phyloP scores from a whole-genome alignment of 2,113 vertebrate genomes.

The Paradoxurus hermaphroditus region DNA sequence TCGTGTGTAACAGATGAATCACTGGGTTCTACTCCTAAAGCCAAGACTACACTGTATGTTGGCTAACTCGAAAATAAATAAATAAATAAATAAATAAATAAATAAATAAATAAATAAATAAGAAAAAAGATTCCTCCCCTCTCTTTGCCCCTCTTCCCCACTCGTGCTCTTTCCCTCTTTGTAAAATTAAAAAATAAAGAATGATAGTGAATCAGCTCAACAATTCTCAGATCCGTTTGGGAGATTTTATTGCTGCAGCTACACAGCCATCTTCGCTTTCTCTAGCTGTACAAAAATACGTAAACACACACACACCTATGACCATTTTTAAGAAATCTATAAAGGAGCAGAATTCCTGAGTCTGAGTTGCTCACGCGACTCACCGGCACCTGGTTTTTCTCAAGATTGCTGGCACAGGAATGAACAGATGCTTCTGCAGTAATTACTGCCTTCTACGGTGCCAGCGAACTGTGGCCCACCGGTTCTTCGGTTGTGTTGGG shows the following conservation, averaged over 20 bases:
- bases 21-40: no score
- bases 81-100: no score
- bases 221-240: background rate
- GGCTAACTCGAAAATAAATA: no score
- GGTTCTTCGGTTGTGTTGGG: background rate
- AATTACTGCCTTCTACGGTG: rapidly evolving
- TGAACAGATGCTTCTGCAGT: rapidly evolving
- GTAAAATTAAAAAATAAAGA: no score
- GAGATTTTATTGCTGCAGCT: background rate
- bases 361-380: background rate
- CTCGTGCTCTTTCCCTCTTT: no score
- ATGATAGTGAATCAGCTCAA: rapidly evolving
- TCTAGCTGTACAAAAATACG: background rate
- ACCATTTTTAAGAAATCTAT: background rate
- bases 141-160: no score
- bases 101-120: no score
- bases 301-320: background rate
- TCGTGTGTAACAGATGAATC: no score
- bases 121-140: no score
- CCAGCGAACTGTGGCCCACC: rapidly evolving
- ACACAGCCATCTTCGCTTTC: background rate
- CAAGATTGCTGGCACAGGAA: background rate
- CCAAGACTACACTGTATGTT: no score
- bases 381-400: background rate
- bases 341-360: background rate